A percentile compares a stretch with the other conserved stretches of the same genome.
These are phyloP conservation scores for Podarcis muralis DNA, from an alignment of 2,113 vertebrate species.

Conservation along the genomic window DNA sequence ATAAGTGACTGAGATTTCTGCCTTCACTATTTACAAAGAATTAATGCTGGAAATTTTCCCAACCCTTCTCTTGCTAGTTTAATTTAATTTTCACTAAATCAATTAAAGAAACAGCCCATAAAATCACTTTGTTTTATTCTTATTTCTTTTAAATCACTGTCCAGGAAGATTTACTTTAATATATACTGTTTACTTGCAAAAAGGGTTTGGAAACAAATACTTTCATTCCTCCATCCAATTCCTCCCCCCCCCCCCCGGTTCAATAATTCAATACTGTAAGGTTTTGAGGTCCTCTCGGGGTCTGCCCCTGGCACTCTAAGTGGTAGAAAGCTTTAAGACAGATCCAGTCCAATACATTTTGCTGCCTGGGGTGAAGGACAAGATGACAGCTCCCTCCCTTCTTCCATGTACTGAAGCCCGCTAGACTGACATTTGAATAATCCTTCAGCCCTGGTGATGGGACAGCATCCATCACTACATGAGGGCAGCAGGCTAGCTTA, in stretches of 20 bases:
- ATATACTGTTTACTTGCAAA: not conserved
- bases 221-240: not conserved
- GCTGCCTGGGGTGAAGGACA: too few relatives aligned
- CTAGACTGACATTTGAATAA: too few relatives aligned
- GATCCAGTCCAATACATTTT: too few relatives aligned
- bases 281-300: not conserved
- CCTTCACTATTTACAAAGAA: not conserved
- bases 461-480: too few relatives aligned
- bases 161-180: not conserved
- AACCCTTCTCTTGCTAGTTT: not conserved
- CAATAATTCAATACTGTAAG: too few relatives aligned
- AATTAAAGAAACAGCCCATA: not conserved
- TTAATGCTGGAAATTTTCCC: not conserved
- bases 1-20: not conserved
- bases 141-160: too few relatives aligned
- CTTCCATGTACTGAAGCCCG: too few relatives aligned
- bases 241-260: too few relatives aligned
- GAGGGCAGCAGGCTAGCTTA: too few relatives aligned
- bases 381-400: too few relatives aligned
- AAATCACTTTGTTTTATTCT: not conserved
- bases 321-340: not conserved
- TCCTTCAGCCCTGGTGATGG: too few relatives aligned
- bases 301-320: not conserved
- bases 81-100: not conserved
- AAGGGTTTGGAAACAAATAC: not conserved